These are phyloP conservation scores for Sebastes fasciatus DNA, from an alignment of 2,113 vertebrate species.

Conservation along the genomic window DNA sequence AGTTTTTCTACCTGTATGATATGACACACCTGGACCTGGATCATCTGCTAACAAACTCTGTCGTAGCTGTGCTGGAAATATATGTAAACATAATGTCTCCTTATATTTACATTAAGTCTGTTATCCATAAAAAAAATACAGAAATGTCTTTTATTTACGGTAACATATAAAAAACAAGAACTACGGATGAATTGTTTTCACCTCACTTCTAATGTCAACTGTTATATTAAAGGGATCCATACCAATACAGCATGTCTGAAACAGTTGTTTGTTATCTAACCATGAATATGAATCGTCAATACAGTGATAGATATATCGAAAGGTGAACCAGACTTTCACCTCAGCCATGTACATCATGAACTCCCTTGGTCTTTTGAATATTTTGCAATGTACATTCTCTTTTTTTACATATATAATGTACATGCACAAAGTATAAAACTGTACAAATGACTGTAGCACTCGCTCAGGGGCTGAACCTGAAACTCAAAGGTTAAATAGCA, in stretches of 20 bases:
- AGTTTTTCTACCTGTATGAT: neutral
- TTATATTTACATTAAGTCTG: neutral
- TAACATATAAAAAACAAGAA: neutral
- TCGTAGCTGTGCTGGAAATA: neutral
- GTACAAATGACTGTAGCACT: neutral
- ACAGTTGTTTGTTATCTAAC: neutral
- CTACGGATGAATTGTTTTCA: neutral
- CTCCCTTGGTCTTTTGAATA: neutral
- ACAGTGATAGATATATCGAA: neutral
- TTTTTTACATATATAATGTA: neutral
- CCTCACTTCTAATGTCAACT: neutral
- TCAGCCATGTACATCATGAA: neutral
- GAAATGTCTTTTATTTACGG: neutral
- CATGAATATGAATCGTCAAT: no score
- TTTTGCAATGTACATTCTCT: neutral
- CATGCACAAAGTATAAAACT: neutral
- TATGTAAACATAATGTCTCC: neutral
- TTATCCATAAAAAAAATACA: neutral
- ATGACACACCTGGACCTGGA: neutral
- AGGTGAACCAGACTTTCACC: neutral
- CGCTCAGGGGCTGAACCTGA: neutral
- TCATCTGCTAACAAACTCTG: neutral
- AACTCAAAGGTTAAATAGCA: slow-evolving; percentile 12
- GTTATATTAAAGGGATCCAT: neutral
- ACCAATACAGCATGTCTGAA: no score